Evolutionary conservation across 2,888 invertebrate species (phyloP).

Genomic region (Drosophila prolongata): DNA sequence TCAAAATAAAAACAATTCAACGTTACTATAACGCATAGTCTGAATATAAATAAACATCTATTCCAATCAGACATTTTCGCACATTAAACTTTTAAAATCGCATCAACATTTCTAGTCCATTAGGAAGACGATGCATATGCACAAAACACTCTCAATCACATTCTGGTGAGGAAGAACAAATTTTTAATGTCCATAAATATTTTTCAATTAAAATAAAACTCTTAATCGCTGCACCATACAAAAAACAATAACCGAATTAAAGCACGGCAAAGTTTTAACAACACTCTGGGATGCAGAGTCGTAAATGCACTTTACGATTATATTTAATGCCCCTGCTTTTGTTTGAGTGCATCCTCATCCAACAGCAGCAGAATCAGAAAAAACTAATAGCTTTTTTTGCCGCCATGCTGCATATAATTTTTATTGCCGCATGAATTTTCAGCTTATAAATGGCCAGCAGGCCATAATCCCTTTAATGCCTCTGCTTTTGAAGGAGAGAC

Average conservation of each 20-base stretch:
- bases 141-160: background rate
- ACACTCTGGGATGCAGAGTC: conserved; percentile 12
- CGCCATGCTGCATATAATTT: conserved; percentile 15
- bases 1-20: background rate
- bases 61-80: conserved; percentile 2
- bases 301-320: conserved; percentile 48
- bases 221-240: conserved; percentile 40
- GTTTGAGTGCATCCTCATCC: conserved; percentile 39
- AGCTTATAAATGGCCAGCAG: conserved; percentile 46
- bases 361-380: conserved; percentile 13
- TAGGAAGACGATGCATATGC: conserved; percentile 15
- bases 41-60: conserved; percentile 3
- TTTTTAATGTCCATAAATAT: conserved; percentile 44
- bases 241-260: conserved; percentile 45
- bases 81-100: conserved; percentile 19
- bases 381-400: conserved; percentile 37
- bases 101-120: background rate
- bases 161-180: conserved; percentile 12
- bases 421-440: conserved; percentile 45
- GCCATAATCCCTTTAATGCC: conserved; percentile 43
- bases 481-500: background rate
- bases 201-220: conserved; percentile 46
- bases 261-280: conserved; percentile 38
- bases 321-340: conserved; percentile 40
- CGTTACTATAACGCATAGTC: background rate